These are phyloP conservation scores for Metaphire vulgaris DNA, from an alignment of 1,140 invertebrate species.

Conservation along the genomic window DNA sequence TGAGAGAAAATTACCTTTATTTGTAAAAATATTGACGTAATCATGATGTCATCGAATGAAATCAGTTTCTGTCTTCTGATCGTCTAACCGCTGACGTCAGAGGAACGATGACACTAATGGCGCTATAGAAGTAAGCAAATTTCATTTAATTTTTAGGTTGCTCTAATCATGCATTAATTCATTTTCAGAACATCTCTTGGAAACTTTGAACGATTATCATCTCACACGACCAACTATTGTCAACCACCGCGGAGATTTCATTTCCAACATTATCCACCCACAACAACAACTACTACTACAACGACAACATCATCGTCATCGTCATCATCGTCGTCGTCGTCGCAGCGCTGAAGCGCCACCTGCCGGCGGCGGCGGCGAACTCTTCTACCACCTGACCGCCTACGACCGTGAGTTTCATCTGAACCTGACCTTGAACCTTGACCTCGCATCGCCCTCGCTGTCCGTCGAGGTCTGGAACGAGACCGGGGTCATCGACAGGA, in stretches of 20 bases:
- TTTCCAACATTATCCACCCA: constrained; percentile 32
- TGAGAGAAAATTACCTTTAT: too few species aligned
- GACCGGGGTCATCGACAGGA: constrained; percentile 19
- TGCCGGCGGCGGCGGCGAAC: not conserved
- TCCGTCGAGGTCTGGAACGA: constrained; percentile 35
- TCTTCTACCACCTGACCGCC: constrained; percentile 41
- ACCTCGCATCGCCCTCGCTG: constrained; percentile 35
- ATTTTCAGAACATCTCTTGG: not conserved
- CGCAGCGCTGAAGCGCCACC: not conserved
- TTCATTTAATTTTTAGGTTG: too few species aligned
- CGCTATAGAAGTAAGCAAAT: too few species aligned
- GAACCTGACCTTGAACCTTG: constrained; percentile 37
- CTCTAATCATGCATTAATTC: too few species aligned
- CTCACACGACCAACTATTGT: constrained; percentile 38
- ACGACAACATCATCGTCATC: constrained; percentile 18
- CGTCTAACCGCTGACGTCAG: too few species aligned
- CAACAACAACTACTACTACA: too few species aligned
- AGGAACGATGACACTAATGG: too few species aligned
- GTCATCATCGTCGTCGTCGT: constrained; percentile 18
- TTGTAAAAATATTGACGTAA: too few species aligned
- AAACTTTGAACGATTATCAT: constrained; percentile 33
- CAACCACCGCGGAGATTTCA: constrained; percentile 36
- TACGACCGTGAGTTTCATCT: constrained; percentile 41
- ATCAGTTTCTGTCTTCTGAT: too few species aligned
- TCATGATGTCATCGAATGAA: too few species aligned